Evolutionary conservation across 2,888 invertebrate genomes (phyloP).

Genomic region (Tricholauxania praeusta): DNA sequence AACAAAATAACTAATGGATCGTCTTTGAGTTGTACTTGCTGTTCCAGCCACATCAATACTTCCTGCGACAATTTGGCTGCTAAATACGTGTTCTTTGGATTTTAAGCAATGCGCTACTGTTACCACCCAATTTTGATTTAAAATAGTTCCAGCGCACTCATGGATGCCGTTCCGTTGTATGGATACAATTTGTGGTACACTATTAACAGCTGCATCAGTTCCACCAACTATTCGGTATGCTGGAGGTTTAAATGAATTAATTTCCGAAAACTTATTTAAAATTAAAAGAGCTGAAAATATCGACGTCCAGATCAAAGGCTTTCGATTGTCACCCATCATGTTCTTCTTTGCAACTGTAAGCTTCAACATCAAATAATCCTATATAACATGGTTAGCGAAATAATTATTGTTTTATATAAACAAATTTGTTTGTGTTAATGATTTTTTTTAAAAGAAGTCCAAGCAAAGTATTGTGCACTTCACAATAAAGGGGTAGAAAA

Average conservation of each 20-base stretch:
- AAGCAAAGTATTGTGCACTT: too few species aligned
- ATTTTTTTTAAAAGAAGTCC: too few species aligned
- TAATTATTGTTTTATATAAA: not conserved
- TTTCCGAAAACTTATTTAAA: not conserved
- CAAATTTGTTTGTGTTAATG: too few species aligned
- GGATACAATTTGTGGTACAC: conserved; percentile 62
- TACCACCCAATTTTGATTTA: conserved; percentile 61
- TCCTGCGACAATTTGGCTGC: conserved; percentile 59
- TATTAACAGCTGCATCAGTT: conserved; percentile 52
- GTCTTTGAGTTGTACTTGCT: conserved; percentile 56
- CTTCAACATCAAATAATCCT: conserved; percentile 2
- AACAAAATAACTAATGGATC: conserved; percentile 55
- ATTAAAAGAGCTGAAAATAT: conserved; percentile 2
- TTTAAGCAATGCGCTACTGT: conserved; percentile 64
- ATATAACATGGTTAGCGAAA: not conserved
- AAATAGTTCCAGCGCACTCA: conserved; percentile 62
- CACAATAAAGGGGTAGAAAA: too few species aligned
- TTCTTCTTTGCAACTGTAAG: conserved; percentile 4
- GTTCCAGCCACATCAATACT: conserved; percentile 57
- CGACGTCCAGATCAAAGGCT: not conserved
- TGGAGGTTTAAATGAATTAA: conserved; percentile 29
- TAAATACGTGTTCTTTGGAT: conserved; percentile 53
- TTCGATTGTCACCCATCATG: conserved; percentile 18
- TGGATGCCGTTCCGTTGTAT: conserved; percentile 58
- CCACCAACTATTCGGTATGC: conserved; percentile 62